phyloP scores from a whole-genome alignment of 2,888 invertebrate species.

The Ormyrus labotus region DNA sequence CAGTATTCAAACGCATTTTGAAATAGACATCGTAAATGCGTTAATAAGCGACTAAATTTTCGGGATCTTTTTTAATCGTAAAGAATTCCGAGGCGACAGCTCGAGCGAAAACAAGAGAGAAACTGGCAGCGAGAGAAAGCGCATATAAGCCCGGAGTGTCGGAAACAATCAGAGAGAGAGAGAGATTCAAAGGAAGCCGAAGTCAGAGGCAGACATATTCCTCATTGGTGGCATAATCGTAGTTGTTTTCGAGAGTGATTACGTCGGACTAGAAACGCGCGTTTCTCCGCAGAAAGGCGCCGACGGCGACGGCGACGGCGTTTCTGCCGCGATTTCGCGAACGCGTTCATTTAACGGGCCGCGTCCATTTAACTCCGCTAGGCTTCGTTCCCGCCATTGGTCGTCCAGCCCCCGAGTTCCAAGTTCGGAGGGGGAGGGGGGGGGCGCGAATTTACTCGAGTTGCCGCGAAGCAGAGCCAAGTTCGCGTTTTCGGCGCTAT shows the following conservation, averaged over 20 bases:
- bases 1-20: no score
- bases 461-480: slow-evolving; percentile 44
- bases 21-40: no score
- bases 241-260: slow-evolving; percentile 45
- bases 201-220: background rate
- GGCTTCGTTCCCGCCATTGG: background rate
- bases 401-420: slow-evolving; percentile 23
- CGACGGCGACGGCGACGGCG: no score
- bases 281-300: no score
- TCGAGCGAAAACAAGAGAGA: background rate
- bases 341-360: slow-evolving; percentile 47
- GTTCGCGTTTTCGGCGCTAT: slow-evolving; percentile 24
- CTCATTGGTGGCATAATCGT: slow-evolving; percentile 38
- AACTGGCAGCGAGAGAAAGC: background rate
- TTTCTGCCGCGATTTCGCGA: slow-evolving; percentile 23
- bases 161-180: background rate
- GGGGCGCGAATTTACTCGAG: slow-evolving; percentile 30
- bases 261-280: background rate
- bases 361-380: slow-evolving; percentile 37
- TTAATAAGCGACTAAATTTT: no score
- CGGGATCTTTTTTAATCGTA: no score
- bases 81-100: no score
- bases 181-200: background rate
- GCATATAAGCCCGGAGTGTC: background rate
- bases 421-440: slow-evolving; percentile 35